Percentiles rank a stretch among this genome's conserved stretches.
Conservation (phyloP, 2,888 invertebrate genomes). For the Phaonia tiefii region DNA sequence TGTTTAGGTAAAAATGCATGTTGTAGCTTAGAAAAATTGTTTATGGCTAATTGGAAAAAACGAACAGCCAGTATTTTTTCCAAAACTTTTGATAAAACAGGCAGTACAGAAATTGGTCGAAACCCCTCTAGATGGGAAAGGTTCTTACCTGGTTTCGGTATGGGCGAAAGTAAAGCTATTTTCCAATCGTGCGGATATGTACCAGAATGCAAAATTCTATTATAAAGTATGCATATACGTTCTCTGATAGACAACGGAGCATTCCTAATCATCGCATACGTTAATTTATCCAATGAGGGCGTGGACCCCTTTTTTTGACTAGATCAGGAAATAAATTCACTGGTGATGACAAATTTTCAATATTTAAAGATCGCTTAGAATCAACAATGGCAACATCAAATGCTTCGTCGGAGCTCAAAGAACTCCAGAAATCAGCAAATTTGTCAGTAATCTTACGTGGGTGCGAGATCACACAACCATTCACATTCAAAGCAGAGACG, state of each 20-base stretch:
- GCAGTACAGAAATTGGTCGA: slow-evolving; percentile 18
- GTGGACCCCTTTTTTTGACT: background rate
- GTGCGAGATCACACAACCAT: slow-evolving; percentile 2
- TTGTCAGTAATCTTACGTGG: background rate
- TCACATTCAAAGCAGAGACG: background rate
- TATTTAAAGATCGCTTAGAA: background rate
- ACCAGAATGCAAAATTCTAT: background rate
- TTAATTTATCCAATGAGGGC: slow-evolving; percentile 24
- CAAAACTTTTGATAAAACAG: slow-evolving; percentile 3
- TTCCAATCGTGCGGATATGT: slow-evolving; percentile 30
- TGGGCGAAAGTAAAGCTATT: background rate
- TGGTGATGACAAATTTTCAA: background rate
- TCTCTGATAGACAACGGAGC: background rate
- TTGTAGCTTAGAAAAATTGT: slow-evolving; percentile 15
- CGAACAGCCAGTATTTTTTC: background rate
- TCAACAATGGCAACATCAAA: background rate
- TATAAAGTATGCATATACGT: background rate
- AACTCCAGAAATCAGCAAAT: slow-evolving; percentile 27
- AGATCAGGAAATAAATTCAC: background rate
- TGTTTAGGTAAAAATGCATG: slow-evolving; percentile 23
- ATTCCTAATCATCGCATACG: slow-evolving; percentile 30
- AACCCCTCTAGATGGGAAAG: background rate
- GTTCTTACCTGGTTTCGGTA: slow-evolving; percentile 15
- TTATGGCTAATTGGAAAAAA: slow-evolving; percentile 5
- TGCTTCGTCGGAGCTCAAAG: slow-evolving; percentile 24